Percentiles rank a stretch among this genome's conserved stretches.
phyloP scores from a whole-genome alignment of 2,888 invertebrate species.

The Falcaria lacertinaria region DNA sequence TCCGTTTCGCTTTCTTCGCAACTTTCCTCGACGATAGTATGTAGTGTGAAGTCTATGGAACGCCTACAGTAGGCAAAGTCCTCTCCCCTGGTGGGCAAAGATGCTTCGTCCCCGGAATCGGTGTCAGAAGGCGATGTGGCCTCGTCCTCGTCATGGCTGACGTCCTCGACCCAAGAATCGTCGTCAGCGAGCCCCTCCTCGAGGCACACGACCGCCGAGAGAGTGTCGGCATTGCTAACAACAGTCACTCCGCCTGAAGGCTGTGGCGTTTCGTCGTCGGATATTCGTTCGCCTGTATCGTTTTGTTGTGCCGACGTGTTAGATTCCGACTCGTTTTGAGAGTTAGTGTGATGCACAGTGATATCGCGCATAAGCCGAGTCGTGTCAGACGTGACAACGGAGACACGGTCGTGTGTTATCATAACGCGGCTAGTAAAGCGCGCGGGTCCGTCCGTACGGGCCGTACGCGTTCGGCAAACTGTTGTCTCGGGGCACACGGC shows the following conservation, averaged over 20 bases:
- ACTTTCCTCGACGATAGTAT: constrained; percentile 96
- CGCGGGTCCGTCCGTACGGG: constrained; percentile 79
- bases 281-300: constrained; percentile 64
- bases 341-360: constrained; percentile 83
- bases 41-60: constrained; percentile 92
- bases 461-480: constrained; percentile 78
- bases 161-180: constrained; percentile 95
- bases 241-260: constrained; percentile 82
- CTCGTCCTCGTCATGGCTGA: constrained; percentile 89
- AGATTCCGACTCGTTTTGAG: constrained; percentile 70
- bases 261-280: constrained; percentile 67
- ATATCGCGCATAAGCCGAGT: constrained; percentile 84
- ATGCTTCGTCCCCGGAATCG: constrained; percentile 84
- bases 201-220: constrained; percentile 85
- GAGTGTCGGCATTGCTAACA: constrained; percentile 84
- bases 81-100: constrained; percentile 87
- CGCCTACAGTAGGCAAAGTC: constrained; percentile 90
- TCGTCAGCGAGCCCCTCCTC: constrained; percentile 94
- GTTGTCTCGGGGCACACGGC: constrained; percentile 46
- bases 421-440: constrained; percentile 93
- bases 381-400: constrained; percentile 87
- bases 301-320: constrained; percentile 45
- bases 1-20: constrained; percentile 96
- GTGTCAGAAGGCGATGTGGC: constrained; percentile 83
- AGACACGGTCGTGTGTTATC: constrained; percentile 91